A percentile compares a stretch with the other conserved stretches of the same genome.
phyloP scores from a whole-genome alignment of 2,113 vertebrate genomes.

The Porphyrio hochstetteri region DNA sequence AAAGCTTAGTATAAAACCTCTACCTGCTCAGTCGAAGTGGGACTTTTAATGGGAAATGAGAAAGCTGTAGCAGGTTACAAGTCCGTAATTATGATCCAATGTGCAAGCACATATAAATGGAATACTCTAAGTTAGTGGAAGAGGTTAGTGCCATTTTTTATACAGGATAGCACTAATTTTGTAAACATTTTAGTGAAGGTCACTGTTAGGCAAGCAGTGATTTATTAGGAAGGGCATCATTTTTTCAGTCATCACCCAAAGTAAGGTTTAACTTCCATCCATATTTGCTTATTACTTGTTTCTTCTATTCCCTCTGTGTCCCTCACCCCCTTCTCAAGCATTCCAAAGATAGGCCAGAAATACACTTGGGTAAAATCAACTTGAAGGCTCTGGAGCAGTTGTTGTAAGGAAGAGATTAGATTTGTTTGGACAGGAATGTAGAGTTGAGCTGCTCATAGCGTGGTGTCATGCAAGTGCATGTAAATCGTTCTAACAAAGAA shows the following conservation, averaged over 20 bases:
- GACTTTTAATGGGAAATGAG: background rate
- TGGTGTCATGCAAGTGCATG: constrained; percentile 38
- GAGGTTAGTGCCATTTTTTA: background rate
- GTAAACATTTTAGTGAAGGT: constrained; percentile 1
- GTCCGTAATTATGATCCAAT: background rate
- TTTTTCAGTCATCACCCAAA: background rate
- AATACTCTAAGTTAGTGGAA: background rate
- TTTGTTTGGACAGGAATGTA: constrained; percentile 56
- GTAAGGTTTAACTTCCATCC: background rate
- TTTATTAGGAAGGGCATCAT: background rate
- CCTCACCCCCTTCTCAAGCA: background rate
- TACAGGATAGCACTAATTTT: background rate
- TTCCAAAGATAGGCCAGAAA: constrained; percentile 51
- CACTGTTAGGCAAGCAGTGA: background rate
- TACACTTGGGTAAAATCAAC: constrained; percentile 56
- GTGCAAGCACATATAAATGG: background rate
- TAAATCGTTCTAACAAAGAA: constrained; percentile 30
- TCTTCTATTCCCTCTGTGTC: background rate
- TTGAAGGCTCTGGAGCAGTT: constrained; percentile 15
- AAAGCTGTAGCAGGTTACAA: background rate
- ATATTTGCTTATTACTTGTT: background rate
- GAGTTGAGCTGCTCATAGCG: background rate
- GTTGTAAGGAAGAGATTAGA: constrained; percentile 56
- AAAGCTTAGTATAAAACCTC: background rate
- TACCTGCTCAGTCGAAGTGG: background rate